Conservation (phyloP, 2,888 invertebrate genomes). For the Meghimatium bilineatum region DNA sequence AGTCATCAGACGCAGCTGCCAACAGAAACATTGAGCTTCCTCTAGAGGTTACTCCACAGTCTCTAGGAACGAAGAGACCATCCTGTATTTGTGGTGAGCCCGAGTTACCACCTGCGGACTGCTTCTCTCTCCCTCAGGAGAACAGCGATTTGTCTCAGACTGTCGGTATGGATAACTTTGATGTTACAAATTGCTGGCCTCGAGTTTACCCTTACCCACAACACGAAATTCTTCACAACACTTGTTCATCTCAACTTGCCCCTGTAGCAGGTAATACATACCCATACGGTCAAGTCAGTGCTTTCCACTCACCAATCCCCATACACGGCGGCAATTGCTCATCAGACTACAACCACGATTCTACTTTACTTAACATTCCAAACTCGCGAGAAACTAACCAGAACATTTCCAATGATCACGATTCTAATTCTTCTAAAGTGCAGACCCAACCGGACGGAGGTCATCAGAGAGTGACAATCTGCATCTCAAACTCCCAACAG, state of each 20-base stretch:
- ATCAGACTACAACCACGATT: not conserved
- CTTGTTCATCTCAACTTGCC: not conserved
- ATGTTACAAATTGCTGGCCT: not conserved
- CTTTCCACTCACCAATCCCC: not conserved
- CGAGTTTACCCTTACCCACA: not conserved
- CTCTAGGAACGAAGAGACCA: slow-evolving; percentile 19
- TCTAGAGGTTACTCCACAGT: slow-evolving; percentile 12
- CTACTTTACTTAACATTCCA: not conserved
- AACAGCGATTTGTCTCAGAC: not conserved
- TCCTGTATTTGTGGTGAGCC: slow-evolving; percentile 47
- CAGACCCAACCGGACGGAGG: slow-evolving; percentile 53
- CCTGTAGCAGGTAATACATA: not conserved
- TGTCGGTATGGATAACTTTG: no score
- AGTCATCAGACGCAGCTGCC: slow-evolving; percentile 37
- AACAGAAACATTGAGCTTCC: slow-evolving; percentile 42
- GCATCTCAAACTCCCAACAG: slow-evolving; percentile 47
- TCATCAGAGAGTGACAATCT: slow-evolving; percentile 38
- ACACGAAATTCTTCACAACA: not conserved
- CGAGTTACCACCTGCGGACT: slow-evolving; percentile 17
- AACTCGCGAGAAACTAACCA: not conserved
- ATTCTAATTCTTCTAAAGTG: not conserved
- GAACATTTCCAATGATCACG: not conserved
- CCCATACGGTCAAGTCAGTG: no score
- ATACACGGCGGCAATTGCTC: not conserved
- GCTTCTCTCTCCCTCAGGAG: slow-evolving; percentile 1